phyloP scores from a whole-genome alignment of 2,888 invertebrate species.

The Cabera pusaria region DNA sequence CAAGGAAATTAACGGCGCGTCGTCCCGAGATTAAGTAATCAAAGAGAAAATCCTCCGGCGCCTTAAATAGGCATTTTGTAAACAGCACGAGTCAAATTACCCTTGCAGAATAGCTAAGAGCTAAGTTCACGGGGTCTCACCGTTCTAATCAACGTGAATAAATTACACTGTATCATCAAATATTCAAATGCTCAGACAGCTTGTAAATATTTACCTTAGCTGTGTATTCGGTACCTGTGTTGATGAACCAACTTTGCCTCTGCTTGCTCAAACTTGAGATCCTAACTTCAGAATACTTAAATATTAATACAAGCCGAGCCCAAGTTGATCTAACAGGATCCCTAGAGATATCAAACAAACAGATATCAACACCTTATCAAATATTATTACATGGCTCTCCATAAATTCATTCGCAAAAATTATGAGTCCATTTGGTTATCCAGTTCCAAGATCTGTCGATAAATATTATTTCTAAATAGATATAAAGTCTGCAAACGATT shows the following conservation, averaged over 20 bases:
- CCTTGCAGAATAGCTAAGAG: conserved; percentile 20
- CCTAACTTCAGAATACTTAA: conserved; percentile 25
- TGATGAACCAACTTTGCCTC: conserved; percentile 1
- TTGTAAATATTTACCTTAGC: conserved; percentile 23
- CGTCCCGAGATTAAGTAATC: conserved; percentile 41
- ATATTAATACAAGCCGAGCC: conserved; percentile 27
- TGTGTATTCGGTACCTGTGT: conserved; percentile 3
- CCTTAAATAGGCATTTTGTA: conserved; percentile 34
- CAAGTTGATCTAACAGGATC: conserved; percentile 19
- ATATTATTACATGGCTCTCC: conserved; percentile 14
- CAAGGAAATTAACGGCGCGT: conserved; percentile 37
- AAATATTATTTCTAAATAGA: conserved; percentile 13
- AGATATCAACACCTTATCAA: conserved; percentile 24
- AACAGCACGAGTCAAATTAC: conserved; percentile 33
- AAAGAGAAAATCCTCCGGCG: conserved; percentile 32
- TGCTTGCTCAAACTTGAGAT: conserved; percentile 6
- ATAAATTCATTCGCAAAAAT: conserved; percentile 12
- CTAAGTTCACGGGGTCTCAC: conserved; percentile 21
- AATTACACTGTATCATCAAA: conserved; percentile 36
- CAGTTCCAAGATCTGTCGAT: no score
- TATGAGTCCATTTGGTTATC: conserved; percentile 7
- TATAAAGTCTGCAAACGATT: no score
- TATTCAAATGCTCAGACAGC: conserved; percentile 31
- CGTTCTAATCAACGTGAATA: conserved; percentile 33
- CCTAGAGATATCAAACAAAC: conserved; percentile 20